These are phyloP conservation scores for Drosophila azteca DNA, from an alignment of 1,140 invertebrate species.

Conservation along the genomic window DNA sequence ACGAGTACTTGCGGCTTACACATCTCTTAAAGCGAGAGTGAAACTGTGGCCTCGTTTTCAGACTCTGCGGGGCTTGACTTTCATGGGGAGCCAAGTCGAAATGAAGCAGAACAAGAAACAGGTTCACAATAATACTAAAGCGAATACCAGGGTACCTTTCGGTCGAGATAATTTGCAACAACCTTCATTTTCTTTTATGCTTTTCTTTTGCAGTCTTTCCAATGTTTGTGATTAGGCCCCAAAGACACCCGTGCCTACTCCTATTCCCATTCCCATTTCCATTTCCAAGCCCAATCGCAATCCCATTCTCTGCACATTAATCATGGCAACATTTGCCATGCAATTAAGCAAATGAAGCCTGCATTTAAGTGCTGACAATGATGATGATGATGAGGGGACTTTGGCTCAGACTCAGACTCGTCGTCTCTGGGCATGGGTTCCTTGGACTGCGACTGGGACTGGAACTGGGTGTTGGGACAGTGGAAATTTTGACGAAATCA, in stretches of 20 bases:
- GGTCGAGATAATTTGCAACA: neutral
- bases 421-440: neutral
- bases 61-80: too few species aligned
- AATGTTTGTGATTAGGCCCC: constrained; percentile 34
- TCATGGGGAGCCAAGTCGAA: too few species aligned
- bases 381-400: constrained; percentile 42
- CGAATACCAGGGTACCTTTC: too few species aligned
- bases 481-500: constrained; percentile 67
- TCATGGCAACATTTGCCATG: constrained; percentile 75
- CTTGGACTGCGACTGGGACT: neutral
- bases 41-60: too few species aligned
- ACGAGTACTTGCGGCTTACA: too few species aligned
- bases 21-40: too few species aligned
- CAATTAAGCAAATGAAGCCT: constrained; percentile 81
- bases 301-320: constrained; percentile 74
- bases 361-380: constrained; percentile 78
- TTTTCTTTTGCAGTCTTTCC: constrained; percentile 10
- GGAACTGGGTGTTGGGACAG: constrained; percentile 10
- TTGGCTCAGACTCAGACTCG: constrained; percentile 2
- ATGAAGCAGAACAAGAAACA: too few species aligned
- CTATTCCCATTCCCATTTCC: constrained; percentile 19
- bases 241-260: constrained; percentile 2
- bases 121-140: too few species aligned
- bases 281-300: constrained; percentile 43
- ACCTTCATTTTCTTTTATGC: constrained; percentile 16